Conservation (phyloP, 2,113 vertebrate species). For the Porphyrio hochstetteri region DNA sequence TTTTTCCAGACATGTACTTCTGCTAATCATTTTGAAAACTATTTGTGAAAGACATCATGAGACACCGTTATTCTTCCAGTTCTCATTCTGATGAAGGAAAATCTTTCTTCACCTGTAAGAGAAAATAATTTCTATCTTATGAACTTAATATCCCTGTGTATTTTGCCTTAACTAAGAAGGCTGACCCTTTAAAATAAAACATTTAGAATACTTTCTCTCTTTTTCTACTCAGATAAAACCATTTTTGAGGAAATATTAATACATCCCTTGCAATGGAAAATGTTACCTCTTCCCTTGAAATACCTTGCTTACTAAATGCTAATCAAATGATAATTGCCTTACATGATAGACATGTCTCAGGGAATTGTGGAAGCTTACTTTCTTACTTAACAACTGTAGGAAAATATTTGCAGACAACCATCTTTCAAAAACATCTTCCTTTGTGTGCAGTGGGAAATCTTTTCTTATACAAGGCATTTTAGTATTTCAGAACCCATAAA, state of each 20-base stretch:
- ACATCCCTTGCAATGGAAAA: not conserved
- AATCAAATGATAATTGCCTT: not conserved
- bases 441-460: not conserved
- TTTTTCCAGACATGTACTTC: not conserved
- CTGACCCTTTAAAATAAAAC: not conserved
- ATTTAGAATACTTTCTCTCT: not conserved
- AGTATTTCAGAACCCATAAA: not conserved
- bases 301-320: not conserved
- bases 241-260: not conserved
- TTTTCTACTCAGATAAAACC: not conserved
- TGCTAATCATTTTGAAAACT: not conserved
- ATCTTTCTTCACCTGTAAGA: not conserved
- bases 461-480: not conserved
- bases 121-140: not conserved
- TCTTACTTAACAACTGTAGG: not conserved
- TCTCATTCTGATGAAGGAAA: not conserved
- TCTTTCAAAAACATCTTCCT: not conserved
- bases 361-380: not conserved
- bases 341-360: not conserved
- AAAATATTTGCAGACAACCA: not conserved
- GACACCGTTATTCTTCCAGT: not conserved
- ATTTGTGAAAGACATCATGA: not conserved
- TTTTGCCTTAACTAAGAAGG: not conserved
- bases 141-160: not conserved
- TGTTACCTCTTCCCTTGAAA: not conserved